Evolutionary conservation across 2,797 vertebrate genomes (phyloP).

Genomic region (Bradypodion ventrale): DNA sequence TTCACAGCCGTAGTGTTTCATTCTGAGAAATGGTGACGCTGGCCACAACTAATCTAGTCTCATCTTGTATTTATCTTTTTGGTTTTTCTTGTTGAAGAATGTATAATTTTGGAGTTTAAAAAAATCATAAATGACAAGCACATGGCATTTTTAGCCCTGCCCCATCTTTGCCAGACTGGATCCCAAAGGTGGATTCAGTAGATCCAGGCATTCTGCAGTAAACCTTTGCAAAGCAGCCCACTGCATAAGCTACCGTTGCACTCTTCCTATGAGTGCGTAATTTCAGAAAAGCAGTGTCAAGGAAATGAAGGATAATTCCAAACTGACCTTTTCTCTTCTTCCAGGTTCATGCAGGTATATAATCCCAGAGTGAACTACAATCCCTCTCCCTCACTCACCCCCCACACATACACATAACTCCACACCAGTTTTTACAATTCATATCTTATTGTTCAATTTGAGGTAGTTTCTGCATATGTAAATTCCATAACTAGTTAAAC

Average conservation of each 20-base stretch:
- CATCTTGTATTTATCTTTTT: too few species aligned
- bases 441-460: slow-evolving; percentile 60
- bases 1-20: too few species aligned
- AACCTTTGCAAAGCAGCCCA: background rate
- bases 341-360: slow-evolving; percentile 22
- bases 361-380: background rate
- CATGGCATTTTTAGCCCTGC: background rate
- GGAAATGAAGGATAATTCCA: background rate
- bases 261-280: background rate
- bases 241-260: background rate
- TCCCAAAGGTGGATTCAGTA: background rate
- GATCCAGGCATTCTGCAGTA: background rate
- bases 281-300: background rate
- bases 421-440: background rate
- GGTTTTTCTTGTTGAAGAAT: background rate
- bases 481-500: slow-evolving; percentile 27
- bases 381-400: background rate
- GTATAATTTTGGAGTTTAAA: background rate
- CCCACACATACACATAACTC: slow-evolving; percentile 37
- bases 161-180: background rate
- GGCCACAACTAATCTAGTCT: too few species aligned
- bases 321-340: background rate
- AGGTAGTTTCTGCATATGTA: slow-evolving; percentile 69
- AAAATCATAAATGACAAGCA: background rate
- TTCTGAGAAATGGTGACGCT: too few species aligned